Evolutionary conservation across 2,113 vertebrate genomes (phyloP).

Genomic region (Corythornis madagascariensis): DNA sequence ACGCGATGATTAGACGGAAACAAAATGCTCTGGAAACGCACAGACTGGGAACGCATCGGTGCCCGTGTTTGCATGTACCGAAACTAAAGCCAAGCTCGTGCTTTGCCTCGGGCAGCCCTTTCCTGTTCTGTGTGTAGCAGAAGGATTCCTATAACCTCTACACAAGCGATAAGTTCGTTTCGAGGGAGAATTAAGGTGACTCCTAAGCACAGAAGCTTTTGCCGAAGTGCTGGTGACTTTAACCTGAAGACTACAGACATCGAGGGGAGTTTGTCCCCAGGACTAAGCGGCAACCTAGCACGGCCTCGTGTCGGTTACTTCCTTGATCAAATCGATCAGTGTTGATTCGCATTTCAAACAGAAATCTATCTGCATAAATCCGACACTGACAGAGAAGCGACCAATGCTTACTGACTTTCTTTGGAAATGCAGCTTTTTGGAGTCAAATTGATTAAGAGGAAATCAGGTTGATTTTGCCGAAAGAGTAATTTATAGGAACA

Average conservation of each 20-base stretch:
- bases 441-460: not conserved
- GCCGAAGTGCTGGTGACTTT: not conserved
- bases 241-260: not conserved
- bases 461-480: not conserved
- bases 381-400: not conserved
- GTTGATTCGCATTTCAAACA: not conserved
- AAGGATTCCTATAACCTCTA: not conserved
- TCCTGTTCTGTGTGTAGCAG: not conserved
- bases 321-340: not conserved
- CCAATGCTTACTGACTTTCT: not conserved
- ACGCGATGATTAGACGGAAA: rapidly evolving
- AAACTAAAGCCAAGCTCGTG: not conserved
- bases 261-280: not conserved
- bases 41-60: not conserved
- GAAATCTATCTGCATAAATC: not conserved
- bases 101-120: not conserved
- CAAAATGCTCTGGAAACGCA: not conserved
- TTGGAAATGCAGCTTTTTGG: not conserved
- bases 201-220: not conserved
- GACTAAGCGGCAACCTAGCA: not conserved
- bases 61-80: not conserved
- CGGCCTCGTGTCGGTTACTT: not conserved
- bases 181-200: not conserved
- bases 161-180: not conserved
- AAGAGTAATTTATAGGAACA: not conserved